These are phyloP conservation scores for Melanargia galathea DNA, from an alignment of 2,888 invertebrate species.

Conservation along the genomic window DNA sequence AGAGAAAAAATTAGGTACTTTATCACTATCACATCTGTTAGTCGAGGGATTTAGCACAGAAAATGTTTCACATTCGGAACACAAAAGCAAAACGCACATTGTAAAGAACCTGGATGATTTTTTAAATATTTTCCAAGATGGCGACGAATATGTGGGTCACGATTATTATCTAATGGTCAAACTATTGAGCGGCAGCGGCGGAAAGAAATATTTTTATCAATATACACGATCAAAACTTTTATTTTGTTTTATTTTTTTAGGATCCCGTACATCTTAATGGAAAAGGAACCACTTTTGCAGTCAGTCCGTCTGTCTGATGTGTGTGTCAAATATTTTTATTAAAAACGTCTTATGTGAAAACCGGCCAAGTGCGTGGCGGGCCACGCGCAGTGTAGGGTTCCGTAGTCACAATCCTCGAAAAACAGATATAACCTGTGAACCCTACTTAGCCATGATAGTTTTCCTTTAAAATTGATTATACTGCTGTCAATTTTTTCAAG, in stretches of 20 bases:
- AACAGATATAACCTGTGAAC: no score
- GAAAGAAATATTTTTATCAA: conserved; percentile 28
- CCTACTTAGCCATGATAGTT: no score
- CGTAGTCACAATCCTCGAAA: no score
- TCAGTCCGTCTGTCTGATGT: no score
- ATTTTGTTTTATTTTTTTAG: conserved; percentile 32
- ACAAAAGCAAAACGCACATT: conserved; percentile 18
- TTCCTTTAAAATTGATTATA: no score
- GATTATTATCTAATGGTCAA: conserved; percentile 44
- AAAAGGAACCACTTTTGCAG: no score
- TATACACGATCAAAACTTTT: conserved; percentile 42
- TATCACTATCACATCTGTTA: conserved; percentile 36
- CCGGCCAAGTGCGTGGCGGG: no score
- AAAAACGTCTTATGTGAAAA: no score
- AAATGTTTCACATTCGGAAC: neutral
- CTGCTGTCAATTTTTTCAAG: no score
- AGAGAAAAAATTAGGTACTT: conserved; percentile 6
- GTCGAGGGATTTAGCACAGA: conserved; percentile 31
- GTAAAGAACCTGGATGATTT: conserved; percentile 29
- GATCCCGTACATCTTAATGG: no score
- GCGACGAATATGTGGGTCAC: conserved; percentile 38
- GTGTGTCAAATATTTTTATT: no score
- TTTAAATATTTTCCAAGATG: conserved; percentile 31
- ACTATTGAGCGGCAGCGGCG: conserved; percentile 39
- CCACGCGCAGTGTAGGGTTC: no score